A percentile compares a stretch with the other conserved stretches of the same genome.
These are phyloP conservation scores for Clarias laeviceps DNA, from an alignment of 2,797 vertebrate genomes.

Conservation along the genomic window DNA sequence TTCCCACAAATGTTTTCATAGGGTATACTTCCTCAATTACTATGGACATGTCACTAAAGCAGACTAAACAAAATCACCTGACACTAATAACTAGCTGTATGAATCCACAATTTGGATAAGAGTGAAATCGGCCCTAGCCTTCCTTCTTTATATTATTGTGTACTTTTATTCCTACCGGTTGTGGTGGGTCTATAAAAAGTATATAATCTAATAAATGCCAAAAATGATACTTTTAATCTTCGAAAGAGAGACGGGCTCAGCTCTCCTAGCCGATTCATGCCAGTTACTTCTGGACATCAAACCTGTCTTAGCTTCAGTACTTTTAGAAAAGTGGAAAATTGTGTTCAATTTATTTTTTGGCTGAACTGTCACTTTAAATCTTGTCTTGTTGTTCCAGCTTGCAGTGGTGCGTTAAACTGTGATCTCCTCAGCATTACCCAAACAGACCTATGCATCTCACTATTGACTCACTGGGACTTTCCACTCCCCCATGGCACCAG, in stretches of 20 bases:
- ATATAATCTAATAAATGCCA: neutral
- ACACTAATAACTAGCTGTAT: neutral
- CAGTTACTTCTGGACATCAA: neutral
- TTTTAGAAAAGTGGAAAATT: constrained; percentile 1
- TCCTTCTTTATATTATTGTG: neutral
- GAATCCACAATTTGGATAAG: neutral
- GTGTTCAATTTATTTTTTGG: constrained; percentile 6
- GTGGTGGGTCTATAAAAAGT: neutral
- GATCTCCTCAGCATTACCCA: constrained; percentile 28
- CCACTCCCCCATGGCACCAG: constrained; percentile 14
- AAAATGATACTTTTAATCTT: neutral
- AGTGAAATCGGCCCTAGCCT: neutral
- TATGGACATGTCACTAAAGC: neutral
- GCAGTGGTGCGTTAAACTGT: constrained; percentile 43
- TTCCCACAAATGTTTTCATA: neutral
- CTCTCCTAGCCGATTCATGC: neutral
- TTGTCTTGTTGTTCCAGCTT: constrained; percentile 32
- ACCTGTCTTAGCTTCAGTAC: neutral
- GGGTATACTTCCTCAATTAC: neutral
- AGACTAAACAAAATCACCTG: neutral
- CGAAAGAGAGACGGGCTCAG: neutral
- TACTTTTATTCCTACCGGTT: neutral
- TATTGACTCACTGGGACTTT: constrained; percentile 29
- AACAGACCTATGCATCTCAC: constrained; percentile 18
- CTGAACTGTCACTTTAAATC: constrained; percentile 35